phyloP scores from a whole-genome alignment of 92 coral and sea anemone species.

The Epizoanthus scotinus region DNA sequence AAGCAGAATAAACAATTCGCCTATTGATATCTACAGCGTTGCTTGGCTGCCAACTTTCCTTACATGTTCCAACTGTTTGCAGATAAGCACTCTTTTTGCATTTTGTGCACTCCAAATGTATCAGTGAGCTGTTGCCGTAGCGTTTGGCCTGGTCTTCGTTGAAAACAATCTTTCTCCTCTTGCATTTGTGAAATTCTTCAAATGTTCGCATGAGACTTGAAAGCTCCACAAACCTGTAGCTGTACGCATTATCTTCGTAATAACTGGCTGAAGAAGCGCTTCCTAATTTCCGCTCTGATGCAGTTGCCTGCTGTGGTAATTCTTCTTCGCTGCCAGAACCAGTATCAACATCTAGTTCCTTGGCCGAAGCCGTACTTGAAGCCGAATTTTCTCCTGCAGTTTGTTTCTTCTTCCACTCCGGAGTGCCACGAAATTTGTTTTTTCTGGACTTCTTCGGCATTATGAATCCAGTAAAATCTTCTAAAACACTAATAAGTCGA shows the following conservation, averaged over 20 bases:
- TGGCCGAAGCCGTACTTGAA: no score
- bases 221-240: conserved; percentile 7
- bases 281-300: conserved; percentile 3
- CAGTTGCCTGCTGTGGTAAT: no score
- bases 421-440: neutral
- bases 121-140: conserved; percentile 14
- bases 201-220: conserved; percentile 22
- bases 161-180: conserved; percentile 15
- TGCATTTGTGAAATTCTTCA: conserved; percentile 15
- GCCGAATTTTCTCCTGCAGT: neutral
- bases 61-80: neutral
- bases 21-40: conserved; percentile 18
- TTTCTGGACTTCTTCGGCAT: neutral
- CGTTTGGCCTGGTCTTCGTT: conserved; percentile 16
- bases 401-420: neutral
- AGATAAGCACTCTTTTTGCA: conserved; percentile 10
- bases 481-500: neutral
- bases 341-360: no score
- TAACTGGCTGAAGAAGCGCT: neutral
- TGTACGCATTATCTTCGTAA: no score
- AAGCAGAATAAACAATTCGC: conserved; percentile 42
- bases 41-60: neutral
- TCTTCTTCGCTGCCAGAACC: no score
- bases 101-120: conserved; percentile 3
- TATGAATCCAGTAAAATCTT: neutral